Evolutionary conservation across 2,113 vertebrate genomes (phyloP).

Genomic region (Ammospiza nelsoni): DNA sequence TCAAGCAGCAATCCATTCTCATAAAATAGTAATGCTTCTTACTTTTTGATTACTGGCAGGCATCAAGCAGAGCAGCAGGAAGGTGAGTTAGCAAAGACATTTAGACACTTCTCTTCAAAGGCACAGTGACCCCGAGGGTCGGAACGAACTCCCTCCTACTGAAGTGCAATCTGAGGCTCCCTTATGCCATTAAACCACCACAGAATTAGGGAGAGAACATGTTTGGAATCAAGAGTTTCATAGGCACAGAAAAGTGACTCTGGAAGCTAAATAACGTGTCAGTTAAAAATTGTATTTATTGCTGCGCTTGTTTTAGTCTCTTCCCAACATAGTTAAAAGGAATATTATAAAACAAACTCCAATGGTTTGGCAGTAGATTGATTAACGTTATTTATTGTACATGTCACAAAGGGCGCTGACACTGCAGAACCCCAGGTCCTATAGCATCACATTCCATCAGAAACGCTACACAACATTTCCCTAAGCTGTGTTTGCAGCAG

Average conservation of each 20-base stretch:
- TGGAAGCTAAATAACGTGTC: background rate
- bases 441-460: background rate
- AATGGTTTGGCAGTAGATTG: background rate
- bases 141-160: background rate
- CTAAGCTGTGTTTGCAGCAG: background rate
- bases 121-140: background rate
- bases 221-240: background rate
- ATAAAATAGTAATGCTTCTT: conserved; percentile 49
- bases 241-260: background rate
- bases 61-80: conserved; percentile 21
- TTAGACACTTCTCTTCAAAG: conserved; percentile 17
- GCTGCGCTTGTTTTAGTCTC: background rate
- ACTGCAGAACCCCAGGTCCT: background rate
- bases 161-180: background rate
- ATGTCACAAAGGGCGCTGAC: background rate
- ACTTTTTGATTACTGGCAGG: conserved; percentile 34
- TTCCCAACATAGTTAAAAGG: background rate
- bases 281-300: conserved; percentile 1
- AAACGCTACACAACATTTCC: background rate
- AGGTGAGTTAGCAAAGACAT: conserved; percentile 34
- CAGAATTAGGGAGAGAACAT: background rate
- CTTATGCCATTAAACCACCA: background rate
- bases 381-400: background rate
- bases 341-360: background rate
- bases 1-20: conserved; percentile 26